These are phyloP conservation scores for Amblyornis subalaris DNA, from an alignment of 2,113 vertebrate genomes.

Conservation along the genomic window DNA sequence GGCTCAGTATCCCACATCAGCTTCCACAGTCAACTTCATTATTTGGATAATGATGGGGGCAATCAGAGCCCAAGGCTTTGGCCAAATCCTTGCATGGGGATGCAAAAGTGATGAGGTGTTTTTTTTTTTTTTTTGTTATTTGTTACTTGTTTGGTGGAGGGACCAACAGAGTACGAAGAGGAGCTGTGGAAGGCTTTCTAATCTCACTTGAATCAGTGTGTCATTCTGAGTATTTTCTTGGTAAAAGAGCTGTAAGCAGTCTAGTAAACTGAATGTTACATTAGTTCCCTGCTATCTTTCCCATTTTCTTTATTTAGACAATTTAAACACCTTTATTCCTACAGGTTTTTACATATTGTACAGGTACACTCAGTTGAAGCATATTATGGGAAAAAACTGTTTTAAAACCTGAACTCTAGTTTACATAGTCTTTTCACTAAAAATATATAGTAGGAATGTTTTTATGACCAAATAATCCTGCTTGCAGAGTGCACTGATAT, in stretches of 20 bases:
- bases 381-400: not conserved
- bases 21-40: not conserved
- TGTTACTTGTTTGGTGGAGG: not conserved
- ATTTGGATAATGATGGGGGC: not conserved
- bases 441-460: not conserved
- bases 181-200: not conserved
- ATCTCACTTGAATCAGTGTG: not conserved
- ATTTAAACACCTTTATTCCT: not conserved
- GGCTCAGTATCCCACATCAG: accelerated
- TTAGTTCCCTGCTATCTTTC: not conserved
- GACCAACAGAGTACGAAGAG: not conserved
- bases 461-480: not conserved
- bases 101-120: not conserved
- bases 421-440: not conserved
- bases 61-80: not conserved
- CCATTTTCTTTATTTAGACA: not conserved
- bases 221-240: not conserved
- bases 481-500: not conserved
- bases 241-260: not conserved
- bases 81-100: not conserved
- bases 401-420: not conserved
- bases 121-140: not conserved
- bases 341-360: not conserved
- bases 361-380: not conserved
- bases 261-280: not conserved